Conservation (phyloP, 2,797 vertebrate genomes). For the Brachyalestes nurse region DNA sequence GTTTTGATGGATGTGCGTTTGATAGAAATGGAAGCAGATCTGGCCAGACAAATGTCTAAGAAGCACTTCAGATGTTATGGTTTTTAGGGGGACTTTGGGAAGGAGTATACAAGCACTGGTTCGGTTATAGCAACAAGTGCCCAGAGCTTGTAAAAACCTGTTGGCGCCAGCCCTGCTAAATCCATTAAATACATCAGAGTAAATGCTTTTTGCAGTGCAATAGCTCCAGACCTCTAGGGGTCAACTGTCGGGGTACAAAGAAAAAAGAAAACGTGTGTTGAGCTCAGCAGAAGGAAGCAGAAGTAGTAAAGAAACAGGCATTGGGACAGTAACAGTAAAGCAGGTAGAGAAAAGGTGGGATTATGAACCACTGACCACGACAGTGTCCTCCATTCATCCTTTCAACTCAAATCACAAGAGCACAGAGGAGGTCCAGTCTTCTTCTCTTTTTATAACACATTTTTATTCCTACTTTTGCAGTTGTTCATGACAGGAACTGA, state of each 20-base stretch:
- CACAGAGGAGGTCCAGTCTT: constrained; percentile 20
- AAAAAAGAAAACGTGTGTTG: not conserved
- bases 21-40: no score
- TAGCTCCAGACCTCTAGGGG: not conserved
- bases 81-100: no score
- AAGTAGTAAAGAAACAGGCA: not conserved
- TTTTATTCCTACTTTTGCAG: constrained; percentile 87
- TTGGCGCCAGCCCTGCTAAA: not conserved
- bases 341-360: not conserved
- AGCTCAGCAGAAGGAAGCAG: not conserved
- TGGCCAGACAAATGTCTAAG: no score
- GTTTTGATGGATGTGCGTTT: no score
- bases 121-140: no score
- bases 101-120: no score
- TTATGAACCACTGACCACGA: constrained; percentile 5
- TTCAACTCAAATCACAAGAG: not conserved
- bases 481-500: constrained; percentile 92
- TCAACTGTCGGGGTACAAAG: not conserved
- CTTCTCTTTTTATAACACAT: constrained; percentile 76
- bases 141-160: no score
- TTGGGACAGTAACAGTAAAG: not conserved
- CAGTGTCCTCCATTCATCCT: not conserved
- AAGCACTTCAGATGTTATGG: no score
- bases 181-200: not conserved
- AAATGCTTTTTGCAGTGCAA: not conserved